phyloP scores from a whole-genome alignment of 2,113 vertebrate genomes.

The Channa argus region DNA sequence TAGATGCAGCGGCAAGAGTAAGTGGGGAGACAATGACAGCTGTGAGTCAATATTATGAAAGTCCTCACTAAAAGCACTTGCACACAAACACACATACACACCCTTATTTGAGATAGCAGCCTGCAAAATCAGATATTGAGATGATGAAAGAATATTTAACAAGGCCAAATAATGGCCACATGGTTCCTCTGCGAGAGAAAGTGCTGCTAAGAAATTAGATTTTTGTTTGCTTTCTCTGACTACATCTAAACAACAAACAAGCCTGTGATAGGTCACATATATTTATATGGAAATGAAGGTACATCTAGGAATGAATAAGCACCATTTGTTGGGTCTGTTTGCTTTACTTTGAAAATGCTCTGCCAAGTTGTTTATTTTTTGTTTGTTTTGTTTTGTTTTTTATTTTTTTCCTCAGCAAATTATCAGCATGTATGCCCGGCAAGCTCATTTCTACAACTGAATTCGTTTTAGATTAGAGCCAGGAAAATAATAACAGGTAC shows the following conservation, averaged over 20 bases:
- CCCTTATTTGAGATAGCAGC: constrained; percentile 30
- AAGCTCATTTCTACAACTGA: constrained; percentile 54
- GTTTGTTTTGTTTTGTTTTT: neutral
- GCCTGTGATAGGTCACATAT: constrained; percentile 50
- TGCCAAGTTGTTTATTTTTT: constrained; percentile 38
- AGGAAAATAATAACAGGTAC: constrained; percentile 49
- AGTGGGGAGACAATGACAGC: constrained; percentile 54
- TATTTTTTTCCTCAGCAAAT: constrained; percentile 35
- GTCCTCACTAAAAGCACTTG: constrained; percentile 2
- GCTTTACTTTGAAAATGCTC: constrained; percentile 51
- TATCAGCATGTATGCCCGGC: constrained; percentile 27
- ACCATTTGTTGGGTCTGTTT: constrained; percentile 45
- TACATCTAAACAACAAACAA: constrained; percentile 58
- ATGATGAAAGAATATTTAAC: constrained; percentile 29
- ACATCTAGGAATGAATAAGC: constrained; percentile 65
- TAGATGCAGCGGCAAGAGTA: constrained; percentile 24
- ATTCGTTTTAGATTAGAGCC: constrained; percentile 69
- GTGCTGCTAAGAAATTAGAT: constrained; percentile 45
- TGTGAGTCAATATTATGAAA: constrained; percentile 57
- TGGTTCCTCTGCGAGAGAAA: constrained; percentile 12
- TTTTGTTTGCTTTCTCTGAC: constrained; percentile 58
- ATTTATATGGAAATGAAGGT: constrained; percentile 77
- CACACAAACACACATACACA: neutral
- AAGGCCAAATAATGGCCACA: constrained; percentile 24
- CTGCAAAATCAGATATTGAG: constrained; percentile 53